A percentile compares a stretch with the other conserved stretches of the same genome.
These are phyloP conservation scores for Metellina segmentata DNA, from an alignment of 2,888 invertebrate genomes.

Conservation along the genomic window DNA sequence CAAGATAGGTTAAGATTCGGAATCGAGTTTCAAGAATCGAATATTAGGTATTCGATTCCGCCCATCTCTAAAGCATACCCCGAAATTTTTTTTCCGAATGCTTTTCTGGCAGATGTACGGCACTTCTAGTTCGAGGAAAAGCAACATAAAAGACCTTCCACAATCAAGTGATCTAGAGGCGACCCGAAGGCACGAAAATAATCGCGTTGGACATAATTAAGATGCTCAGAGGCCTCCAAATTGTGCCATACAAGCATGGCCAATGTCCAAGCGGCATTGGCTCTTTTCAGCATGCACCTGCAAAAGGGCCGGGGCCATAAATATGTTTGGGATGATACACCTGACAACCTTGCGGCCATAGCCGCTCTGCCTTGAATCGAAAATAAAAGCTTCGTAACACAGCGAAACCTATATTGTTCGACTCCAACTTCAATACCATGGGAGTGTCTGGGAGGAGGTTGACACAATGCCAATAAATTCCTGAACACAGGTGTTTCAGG, in stretches of 20 bases:
- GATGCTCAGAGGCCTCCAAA: not conserved
- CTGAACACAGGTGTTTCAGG: slow-evolving; percentile 57
- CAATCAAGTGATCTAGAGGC: too few relatives aligned
- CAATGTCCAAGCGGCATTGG: not conserved
- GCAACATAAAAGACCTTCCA: too few relatives aligned
- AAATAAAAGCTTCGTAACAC: slow-evolving; percentile 39
- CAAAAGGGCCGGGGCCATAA: slow-evolving; percentile 35
- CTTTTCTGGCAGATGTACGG: too few relatives aligned
- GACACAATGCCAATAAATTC: slow-evolving; percentile 47
- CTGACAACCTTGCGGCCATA: slow-evolving; percentile 57
- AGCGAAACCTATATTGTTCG: not conserved
- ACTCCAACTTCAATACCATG: not conserved
- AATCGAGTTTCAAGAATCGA: too few relatives aligned
- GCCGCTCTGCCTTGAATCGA: not conserved
- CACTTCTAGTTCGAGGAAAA: too few relatives aligned
- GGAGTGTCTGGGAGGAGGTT: slow-evolving; percentile 22
- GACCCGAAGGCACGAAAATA: too few relatives aligned
- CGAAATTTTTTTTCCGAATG: too few relatives aligned
- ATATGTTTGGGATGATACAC: slow-evolving; percentile 43
- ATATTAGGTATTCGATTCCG: too few relatives aligned
- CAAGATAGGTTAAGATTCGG: too few relatives aligned
- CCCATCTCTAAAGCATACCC: too few relatives aligned
- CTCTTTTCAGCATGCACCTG: slow-evolving; percentile 54
- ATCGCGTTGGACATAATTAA: not conserved
- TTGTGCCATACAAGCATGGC: not conserved